Evolutionary conservation across 2,797 vertebrate species (phyloP).

Genomic region (Megalops cyprinoides): DNA sequence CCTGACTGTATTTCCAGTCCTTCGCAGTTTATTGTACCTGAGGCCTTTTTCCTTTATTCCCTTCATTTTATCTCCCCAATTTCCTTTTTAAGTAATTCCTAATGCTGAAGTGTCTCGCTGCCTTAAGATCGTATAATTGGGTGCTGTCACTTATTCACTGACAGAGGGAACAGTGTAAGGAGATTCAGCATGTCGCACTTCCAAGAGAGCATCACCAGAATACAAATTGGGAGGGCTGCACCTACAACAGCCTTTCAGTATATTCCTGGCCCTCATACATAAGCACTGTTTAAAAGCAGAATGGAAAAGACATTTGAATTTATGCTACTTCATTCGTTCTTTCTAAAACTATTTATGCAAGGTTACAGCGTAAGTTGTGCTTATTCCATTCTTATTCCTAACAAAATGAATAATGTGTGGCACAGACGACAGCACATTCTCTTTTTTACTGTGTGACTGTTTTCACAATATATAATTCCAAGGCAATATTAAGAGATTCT

Average conservation of each 20-base stretch:
- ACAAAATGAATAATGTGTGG: slow-evolving; percentile 68
- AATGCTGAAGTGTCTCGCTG: slow-evolving; percentile 57
- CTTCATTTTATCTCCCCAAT: slow-evolving; percentile 51
- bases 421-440: slow-evolving; percentile 52
- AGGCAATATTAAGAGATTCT: background rate
- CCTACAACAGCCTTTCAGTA: slow-evolving; percentile 55
- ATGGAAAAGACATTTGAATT: slow-evolving; percentile 42
- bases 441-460: slow-evolving; percentile 42
- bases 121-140: slow-evolving; percentile 63
- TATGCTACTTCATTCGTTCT: slow-evolving; percentile 58
- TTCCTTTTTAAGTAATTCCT: slow-evolving; percentile 59
- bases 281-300: slow-evolving; percentile 47
- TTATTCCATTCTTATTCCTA: slow-evolving; percentile 60
- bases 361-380: slow-evolving; percentile 50
- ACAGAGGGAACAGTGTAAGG: slow-evolving; percentile 51
- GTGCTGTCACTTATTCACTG: slow-evolving; percentile 57
- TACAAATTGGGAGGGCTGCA: slow-evolving; percentile 38
- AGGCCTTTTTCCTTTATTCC: slow-evolving; percentile 29
- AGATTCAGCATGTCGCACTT: slow-evolving; percentile 49
- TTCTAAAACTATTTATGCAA: slow-evolving; percentile 60
- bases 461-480: background rate
- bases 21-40: slow-evolving; percentile 51
- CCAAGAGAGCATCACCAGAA: slow-evolving; percentile 51
- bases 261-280: slow-evolving; percentile 54
- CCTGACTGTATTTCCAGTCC: slow-evolving; percentile 30